Evolutionary conservation across 2,797 vertebrate genomes (phyloP).

Genomic region (Microhierax caerulescens): DNA sequence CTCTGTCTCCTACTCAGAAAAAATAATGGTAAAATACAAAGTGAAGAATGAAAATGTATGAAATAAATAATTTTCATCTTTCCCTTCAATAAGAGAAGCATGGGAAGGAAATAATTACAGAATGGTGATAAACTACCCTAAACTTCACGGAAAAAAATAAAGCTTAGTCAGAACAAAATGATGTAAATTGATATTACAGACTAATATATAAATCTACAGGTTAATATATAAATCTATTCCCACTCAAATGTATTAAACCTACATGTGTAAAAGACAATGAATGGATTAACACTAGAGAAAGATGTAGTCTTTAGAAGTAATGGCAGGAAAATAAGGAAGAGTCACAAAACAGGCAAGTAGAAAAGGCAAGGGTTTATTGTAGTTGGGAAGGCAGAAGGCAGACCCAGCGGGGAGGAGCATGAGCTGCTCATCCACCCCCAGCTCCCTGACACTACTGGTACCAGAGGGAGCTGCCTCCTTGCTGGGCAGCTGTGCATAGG

Average conservation of each 20-base stretch:
- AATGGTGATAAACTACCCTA: neutral
- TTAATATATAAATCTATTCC: neutral
- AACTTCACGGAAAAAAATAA: neutral
- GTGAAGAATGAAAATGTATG: neutral
- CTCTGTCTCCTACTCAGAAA: neutral
- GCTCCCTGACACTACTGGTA: accelerated
- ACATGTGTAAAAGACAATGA: neutral
- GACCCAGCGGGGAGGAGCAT: accelerated
- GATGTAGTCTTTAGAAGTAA: neutral
- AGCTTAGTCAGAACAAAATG: neutral
- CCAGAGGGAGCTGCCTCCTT: neutral
- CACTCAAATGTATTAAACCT: neutral
- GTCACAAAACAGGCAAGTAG: neutral
- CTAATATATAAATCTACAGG: neutral
- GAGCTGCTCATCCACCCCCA: neutral
- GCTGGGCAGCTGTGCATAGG: neutral
- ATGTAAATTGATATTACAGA: neutral
- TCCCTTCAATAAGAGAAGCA: neutral
- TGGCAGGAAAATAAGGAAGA: neutral
- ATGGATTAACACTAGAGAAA: neutral
- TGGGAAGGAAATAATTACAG: neutral
- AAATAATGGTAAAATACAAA: neutral
- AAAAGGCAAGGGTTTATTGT: neutral
- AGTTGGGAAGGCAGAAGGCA: neutral
- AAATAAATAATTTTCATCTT: neutral